phyloP scores from a whole-genome alignment of 1,140 invertebrate genomes.

The Lepidurus arcticus region DNA sequence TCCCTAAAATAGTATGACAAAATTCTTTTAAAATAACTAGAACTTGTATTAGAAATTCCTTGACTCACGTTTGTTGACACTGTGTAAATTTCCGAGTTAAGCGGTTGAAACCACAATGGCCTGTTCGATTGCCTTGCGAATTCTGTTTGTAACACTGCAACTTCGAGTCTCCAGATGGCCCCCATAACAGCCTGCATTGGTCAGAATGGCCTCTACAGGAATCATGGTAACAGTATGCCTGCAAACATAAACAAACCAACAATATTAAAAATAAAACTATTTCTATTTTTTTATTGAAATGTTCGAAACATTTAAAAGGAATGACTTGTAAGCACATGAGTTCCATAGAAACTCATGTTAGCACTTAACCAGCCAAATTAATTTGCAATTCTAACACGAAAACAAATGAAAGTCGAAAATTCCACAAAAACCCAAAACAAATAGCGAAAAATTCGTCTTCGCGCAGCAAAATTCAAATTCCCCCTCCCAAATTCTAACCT shows the following conservation, averaged over 20 bases:
- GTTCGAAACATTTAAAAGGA: no score
- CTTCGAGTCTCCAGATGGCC: constrained; percentile 71
- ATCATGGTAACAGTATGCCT: constrained; percentile 88
- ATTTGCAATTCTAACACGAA: no score
- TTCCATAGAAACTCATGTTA: no score
- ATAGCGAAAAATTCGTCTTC: no score
- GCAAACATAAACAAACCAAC: constrained; percentile 37
- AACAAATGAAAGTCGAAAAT: no score
- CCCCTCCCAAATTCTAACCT: constrained; percentile 44
- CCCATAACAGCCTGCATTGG: constrained; percentile 93
- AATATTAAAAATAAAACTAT: background rate
- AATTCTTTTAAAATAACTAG: background rate
- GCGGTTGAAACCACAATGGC: constrained; percentile 92
- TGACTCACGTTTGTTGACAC: constrained; percentile 64
- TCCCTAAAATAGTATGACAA: constrained; percentile 49
- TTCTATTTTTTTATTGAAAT: no score
- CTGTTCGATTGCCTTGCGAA: constrained; percentile 69
- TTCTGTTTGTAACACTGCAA: constrained; percentile 84
- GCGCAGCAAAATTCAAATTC: background rate
- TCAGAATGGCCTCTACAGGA: constrained; percentile 82
- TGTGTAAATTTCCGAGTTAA: constrained; percentile 62
- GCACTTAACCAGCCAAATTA: no score
- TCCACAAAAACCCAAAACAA: no score
- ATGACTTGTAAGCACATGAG: no score
- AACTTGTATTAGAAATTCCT: background rate